These are phyloP conservation scores for Trachops cirrhosus DNA, from an alignment of 2,797 vertebrate species.

Conservation along the genomic window DNA sequence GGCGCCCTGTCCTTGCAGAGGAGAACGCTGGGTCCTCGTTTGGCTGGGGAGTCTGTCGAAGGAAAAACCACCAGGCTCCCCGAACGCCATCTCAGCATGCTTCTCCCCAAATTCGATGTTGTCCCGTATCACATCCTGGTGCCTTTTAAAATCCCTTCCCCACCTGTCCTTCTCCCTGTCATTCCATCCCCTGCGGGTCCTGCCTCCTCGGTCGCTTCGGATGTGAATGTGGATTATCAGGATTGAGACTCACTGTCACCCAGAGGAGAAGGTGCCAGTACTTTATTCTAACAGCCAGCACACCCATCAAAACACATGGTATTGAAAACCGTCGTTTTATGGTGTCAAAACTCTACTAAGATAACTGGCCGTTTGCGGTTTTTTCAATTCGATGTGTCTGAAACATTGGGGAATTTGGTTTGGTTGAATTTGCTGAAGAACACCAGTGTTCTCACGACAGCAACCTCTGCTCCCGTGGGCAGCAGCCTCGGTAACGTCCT, in stretches of 20 bases:
- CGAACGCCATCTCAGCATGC: neutral
- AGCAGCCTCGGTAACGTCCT: neutral
- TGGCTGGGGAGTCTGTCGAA: neutral
- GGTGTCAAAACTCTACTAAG: neutral
- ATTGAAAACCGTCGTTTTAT: neutral
- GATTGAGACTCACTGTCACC: neutral
- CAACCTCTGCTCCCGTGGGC: neutral
- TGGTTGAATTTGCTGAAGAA: neutral
- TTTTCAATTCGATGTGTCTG: neutral
- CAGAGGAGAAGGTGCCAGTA: neutral
- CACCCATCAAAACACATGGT: neutral
- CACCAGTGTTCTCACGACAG: neutral
- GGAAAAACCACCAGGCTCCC: neutral
- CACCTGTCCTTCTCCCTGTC: neutral
- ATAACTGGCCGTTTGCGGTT: neutral
- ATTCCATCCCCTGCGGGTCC: neutral
- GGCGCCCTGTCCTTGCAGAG: neutral
- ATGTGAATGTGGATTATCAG: neutral
- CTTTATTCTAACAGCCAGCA: neutral
- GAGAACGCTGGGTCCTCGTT: neutral
- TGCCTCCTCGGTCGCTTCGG: neutral
- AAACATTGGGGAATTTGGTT: neutral
- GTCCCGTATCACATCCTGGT: neutral
- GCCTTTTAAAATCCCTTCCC: neutral
- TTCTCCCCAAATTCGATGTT: neutral